Conservation (phyloP, 2,113 vertebrate species). For the Python bivittatus region DNA sequence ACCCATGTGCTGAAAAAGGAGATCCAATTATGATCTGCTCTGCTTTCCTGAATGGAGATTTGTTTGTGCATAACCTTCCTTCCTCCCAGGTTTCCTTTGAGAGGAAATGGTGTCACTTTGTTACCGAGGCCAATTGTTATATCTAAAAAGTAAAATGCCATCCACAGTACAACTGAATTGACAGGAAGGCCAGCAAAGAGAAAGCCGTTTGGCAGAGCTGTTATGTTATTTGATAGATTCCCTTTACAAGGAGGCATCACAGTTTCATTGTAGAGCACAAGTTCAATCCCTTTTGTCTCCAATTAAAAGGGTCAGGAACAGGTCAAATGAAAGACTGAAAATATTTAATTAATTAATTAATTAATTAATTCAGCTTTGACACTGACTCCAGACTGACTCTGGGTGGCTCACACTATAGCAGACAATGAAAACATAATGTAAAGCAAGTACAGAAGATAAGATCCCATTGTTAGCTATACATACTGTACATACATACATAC, state of each 20-base stretch:
- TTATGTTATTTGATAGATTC: neutral
- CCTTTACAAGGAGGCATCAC: neutral
- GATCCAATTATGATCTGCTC: slow-evolving; percentile 56
- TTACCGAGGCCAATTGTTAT: slow-evolving; percentile 64
- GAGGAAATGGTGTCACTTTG: slow-evolving; percentile 66
- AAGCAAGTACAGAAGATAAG: no score
- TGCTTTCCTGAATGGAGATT: slow-evolving; percentile 63
- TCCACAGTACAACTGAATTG: slow-evolving; percentile 34
- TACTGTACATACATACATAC: no score
- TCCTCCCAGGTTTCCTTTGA: slow-evolving; percentile 61
- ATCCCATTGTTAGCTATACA: no score
- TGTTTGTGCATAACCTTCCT: slow-evolving; percentile 69
- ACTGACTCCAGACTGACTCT: no score
- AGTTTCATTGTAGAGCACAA: neutral
- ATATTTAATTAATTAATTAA: no score
- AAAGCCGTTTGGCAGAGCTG: slow-evolving; percentile 20
- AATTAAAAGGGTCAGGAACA: neutral
- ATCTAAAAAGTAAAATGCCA: slow-evolving; percentile 60
- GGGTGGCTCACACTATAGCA: no score
- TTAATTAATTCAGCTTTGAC: no score
- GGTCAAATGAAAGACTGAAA: neutral
- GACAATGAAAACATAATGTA: no score
- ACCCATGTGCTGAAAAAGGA: slow-evolving; percentile 61
- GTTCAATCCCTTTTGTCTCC: neutral
- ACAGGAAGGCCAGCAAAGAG: slow-evolving; percentile 56